Evolutionary conservation across 2,888 invertebrate genomes (phyloP).

Genomic region (Tubiluchus corallicola): DNA sequence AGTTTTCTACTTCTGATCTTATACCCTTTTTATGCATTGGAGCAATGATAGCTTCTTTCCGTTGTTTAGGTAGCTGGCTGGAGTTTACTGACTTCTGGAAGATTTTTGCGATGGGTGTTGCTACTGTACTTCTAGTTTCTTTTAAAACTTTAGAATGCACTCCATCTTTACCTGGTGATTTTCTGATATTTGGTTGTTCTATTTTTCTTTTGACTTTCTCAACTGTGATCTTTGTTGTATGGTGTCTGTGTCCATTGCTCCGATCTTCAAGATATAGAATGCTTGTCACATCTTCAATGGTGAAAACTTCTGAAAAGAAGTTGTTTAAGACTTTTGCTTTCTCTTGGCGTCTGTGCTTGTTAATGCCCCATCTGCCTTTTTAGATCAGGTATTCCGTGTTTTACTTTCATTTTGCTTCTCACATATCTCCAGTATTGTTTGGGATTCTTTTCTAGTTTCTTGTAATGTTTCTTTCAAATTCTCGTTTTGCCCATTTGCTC

Average conservation of each 20-base stretch:
- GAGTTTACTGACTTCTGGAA: constrained; percentile 2
- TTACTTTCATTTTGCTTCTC: constrained; percentile 1
- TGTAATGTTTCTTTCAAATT: background rate
- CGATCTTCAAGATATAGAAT: no score
- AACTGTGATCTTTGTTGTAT: no score
- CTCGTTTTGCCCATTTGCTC: no score
- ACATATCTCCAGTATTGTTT: background rate
- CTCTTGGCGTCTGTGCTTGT: no score
- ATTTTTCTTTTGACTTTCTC: background rate
- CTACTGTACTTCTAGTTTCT: background rate
- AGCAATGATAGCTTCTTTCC: constrained; percentile 5
- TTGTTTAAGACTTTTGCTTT: no score
- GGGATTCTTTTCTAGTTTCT: background rate
- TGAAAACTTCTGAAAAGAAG: no score
- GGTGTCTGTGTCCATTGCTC: no score
- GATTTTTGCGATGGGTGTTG: background rate
- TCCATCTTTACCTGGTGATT: constrained; percentile 4
- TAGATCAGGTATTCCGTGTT: background rate
- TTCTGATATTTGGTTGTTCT: background rate
- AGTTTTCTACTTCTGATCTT: background rate
- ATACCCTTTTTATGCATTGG: constrained; percentile 7
- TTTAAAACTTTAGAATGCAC: constrained; percentile 5
- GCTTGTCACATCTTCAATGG: no score
- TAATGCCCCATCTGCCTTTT: no score
- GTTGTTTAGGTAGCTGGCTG: background rate